Percentiles rank a stretch among this genome's conserved stretches.
Evolutionary conservation across 23 tunicate species (phyloP).

Genomic region (Ascidia mentula): DNA sequence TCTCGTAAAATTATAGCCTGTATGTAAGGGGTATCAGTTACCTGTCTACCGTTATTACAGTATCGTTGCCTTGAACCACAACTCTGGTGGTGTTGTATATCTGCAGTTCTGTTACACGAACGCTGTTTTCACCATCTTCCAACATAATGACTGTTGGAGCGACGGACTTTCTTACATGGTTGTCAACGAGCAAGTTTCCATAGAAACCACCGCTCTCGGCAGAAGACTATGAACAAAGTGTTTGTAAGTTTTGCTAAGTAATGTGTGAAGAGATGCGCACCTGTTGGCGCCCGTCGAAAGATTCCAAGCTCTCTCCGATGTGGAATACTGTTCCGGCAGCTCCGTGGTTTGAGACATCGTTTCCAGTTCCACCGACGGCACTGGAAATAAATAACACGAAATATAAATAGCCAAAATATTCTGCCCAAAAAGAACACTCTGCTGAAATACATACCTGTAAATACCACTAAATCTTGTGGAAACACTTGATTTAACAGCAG

Average conservation of each 20-base stretch:
- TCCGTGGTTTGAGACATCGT: background rate
- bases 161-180: background rate
- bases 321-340: conserved; percentile 22
- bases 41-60: conserved; percentile 18
- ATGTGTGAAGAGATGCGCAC: background rate
- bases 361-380: conserved; percentile 28
- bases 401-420: background rate
- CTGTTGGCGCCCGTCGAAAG: conserved; percentile 15
- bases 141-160: conserved; percentile 20
- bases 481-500: background rate
- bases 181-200: conserved; percentile 21
- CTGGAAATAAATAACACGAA: background rate
- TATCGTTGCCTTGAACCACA: conserved; percentile 15
- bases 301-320: conserved; percentile 19
- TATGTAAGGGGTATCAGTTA: background rate
- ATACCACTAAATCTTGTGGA: conserved; percentile 27
- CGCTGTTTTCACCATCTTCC: background rate
- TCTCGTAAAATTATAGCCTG: background rate
- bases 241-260: background rate
- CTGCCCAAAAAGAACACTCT: background rate
- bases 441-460: background rate
- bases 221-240: background rate
- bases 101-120: conserved; percentile 15
- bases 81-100: conserved; percentile 19
- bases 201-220: conserved; percentile 28